A percentile compares a stretch with the other conserved stretches of the same genome.
These are phyloP conservation scores for Glyptemys insculpta DNA, from an alignment of 2,797 vertebrate species.

Conservation along the genomic window DNA sequence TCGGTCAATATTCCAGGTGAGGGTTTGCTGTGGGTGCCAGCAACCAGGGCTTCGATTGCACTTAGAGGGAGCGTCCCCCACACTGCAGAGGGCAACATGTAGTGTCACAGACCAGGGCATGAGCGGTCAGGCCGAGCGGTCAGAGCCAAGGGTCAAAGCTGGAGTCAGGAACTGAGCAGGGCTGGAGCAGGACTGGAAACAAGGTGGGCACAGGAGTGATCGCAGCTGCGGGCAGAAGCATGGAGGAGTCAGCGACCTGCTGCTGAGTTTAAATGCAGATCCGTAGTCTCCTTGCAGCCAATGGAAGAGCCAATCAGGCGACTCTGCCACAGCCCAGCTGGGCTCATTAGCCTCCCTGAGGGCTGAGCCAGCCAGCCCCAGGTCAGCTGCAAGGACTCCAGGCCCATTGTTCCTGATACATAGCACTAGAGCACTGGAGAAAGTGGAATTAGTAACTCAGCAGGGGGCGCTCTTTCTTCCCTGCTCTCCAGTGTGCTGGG, in stretches of 20 bases:
- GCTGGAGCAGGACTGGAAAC: neutral
- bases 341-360: too few relatives aligned
- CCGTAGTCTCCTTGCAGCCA: neutral
- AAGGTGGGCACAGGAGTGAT: neutral
- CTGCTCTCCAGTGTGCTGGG: neutral
- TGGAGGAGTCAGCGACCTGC: neutral
- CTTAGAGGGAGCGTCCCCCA: accelerated
- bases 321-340: too few relatives aligned
- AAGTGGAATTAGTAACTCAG: neutral
- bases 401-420: accelerated
- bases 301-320: neutral
- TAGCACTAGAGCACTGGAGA: neutral
- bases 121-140: neutral
- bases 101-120: neutral
- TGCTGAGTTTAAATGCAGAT: neutral
- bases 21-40: neutral
- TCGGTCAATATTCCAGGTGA: constrained; percentile 87
- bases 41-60: neutral
- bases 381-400: neutral
- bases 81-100: neutral
- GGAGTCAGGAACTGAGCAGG: neutral
- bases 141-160: too few relatives aligned
- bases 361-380: neutral
- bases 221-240: too few relatives aligned
- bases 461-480: neutral